phyloP scores from a whole-genome alignment of 2,888 invertebrate species.

The Hyposoter dolosus region DNA sequence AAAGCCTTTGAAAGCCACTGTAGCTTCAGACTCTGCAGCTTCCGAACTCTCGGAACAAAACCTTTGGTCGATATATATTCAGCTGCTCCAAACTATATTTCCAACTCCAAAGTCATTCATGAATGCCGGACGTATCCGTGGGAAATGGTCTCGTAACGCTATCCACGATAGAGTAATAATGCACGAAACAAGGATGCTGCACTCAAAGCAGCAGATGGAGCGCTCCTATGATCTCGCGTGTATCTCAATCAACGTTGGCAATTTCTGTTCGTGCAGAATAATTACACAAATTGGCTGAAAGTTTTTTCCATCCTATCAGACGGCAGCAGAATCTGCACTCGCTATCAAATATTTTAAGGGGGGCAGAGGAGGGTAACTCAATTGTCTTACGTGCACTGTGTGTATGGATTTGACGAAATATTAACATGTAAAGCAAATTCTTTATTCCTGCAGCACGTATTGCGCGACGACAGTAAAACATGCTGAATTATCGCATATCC shows the following conservation, averaged over 20 bases:
- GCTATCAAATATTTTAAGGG: too few relatives aligned
- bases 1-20: slow-evolving; percentile 24
- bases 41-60: slow-evolving; percentile 40
- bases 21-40: slow-evolving; percentile 41
- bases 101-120: background rate
- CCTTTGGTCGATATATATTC: background rate
- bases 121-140: slow-evolving; percentile 52
- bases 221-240: background rate
- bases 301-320: too few relatives aligned
- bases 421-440: background rate
- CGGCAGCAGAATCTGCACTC: too few relatives aligned
- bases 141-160: slow-evolving; percentile 49
- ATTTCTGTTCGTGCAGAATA: slow-evolving; percentile 2
- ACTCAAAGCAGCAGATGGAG: slow-evolving; percentile 34
- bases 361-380: too few relatives aligned
- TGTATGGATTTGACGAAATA: background rate
- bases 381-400: too few relatives aligned
- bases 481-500: slow-evolving; percentile 55
- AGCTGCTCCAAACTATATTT: background rate
- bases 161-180: slow-evolving; percentile 27
- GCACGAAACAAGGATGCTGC: slow-evolving; percentile 32
- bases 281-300: too few relatives aligned
- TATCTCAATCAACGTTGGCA: slow-evolving; percentile 48
- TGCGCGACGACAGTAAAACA: slow-evolving; percentile 18
- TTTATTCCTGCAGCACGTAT: slow-evolving; percentile 5